phyloP scores from a whole-genome alignment of 2,888 invertebrate genomes.

The Charanyca ferruginea region DNA sequence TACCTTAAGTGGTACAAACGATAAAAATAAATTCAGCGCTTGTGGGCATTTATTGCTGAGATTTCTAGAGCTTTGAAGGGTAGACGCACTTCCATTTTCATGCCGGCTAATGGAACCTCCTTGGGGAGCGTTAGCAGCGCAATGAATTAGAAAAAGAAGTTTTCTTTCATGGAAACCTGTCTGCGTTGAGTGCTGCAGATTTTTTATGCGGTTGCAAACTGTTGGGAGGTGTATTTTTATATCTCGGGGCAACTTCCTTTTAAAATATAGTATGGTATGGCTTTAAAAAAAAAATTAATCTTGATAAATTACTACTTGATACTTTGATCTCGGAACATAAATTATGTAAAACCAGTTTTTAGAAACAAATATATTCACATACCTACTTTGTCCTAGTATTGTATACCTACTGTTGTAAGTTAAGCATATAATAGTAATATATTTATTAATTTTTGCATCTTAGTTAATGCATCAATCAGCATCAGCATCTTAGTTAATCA shows the following conservation, averaged over 20 bases:
- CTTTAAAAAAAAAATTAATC: background rate
- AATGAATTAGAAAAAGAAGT: conserved; percentile 55
- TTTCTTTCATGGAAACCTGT: conserved; percentile 41
- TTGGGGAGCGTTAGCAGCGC: conserved; percentile 49
- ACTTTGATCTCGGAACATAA: background rate
- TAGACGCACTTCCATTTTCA: conserved; percentile 69
- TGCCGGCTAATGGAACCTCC: conserved; percentile 72
- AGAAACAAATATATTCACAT: background rate
- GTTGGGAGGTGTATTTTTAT: conserved; percentile 8
- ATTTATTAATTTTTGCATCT: background rate
- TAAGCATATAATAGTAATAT: background rate
- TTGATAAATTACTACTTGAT: background rate
- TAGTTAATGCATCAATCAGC: no score
- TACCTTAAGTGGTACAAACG: conserved; percentile 89
- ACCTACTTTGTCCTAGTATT: background rate
- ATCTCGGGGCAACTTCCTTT: conserved; percentile 8
- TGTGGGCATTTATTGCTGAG: conserved; percentile 89
- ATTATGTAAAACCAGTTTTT: conserved; percentile 3
- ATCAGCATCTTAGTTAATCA: no score
- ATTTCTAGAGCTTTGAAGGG: conserved; percentile 84
- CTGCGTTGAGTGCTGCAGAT: conserved; percentile 31
- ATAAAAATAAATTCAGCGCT: conserved; percentile 90
- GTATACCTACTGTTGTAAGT: background rate
- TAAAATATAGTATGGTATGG: background rate
- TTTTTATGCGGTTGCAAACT: conserved; percentile 35